Evolutionary conservation across 2,797 vertebrate species (phyloP), one percentile per base, ranked within the genome.

Genomic region (Apogon talboti): DNA sequence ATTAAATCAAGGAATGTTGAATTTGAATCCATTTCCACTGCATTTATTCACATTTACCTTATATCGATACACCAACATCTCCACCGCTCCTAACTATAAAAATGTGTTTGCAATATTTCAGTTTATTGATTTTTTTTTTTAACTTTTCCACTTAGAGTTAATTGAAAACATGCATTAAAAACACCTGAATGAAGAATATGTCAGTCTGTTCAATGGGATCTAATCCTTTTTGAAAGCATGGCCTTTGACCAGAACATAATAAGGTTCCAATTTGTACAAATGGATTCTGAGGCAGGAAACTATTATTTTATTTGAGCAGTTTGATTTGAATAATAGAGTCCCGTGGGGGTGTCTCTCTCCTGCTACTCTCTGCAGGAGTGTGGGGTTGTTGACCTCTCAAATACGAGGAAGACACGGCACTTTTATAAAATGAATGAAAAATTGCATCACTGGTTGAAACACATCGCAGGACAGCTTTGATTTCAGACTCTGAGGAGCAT

Each of bases 311-410:
- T 54, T 55, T 15, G 37, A 60, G 37, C 16, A 24, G n/a, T 49
- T 40, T 50, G 21, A 52, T 68, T 40, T 42, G 3, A 46, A 2
- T 11, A n/a, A 50, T 5, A 60, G 3, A 19, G 13, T 8, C 1
- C 56, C 2, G 0, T 18, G 30, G 13, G 57, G 7, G 48, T 28
- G 7, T 19, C 11, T 19, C 11, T 35, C 14, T 16, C 43, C 53
- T 30, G 35, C 49, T 60, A 38, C 33, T 72, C 37, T 47, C 46
- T n/a, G 2, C 30, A 48, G 4, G 49, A 64, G 14, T 8, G 47
- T 14, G 18, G 12, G 11, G 30, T 37, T 38, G 11, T 12, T 46
- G 19, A 53, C 16, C 11, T 48, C 16, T n/a, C 38, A 51, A n/a
- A 62, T 52, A 14, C 64, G 15, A 63, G 1, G 11, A 19, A 42